phyloP scores from a whole-genome alignment of 2,113 vertebrate genomes.

The Felis chaus region DNA sequence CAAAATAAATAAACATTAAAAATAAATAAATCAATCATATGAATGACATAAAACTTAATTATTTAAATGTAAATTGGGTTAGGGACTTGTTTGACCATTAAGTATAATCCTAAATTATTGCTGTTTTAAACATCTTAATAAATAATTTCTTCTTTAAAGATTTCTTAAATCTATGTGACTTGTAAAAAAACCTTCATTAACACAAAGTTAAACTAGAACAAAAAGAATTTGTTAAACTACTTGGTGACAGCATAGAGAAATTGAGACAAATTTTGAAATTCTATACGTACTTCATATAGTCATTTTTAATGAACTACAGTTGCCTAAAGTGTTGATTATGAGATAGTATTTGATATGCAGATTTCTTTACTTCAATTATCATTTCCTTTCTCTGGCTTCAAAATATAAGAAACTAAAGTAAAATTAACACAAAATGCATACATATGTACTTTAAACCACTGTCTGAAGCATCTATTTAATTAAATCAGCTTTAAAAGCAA shows the following conservation, averaged over 20 bases:
- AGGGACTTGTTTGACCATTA: not conserved
- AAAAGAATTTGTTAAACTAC: not conserved
- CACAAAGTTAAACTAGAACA: not conserved
- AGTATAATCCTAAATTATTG: not conserved
- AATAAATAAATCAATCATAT: not conserved
- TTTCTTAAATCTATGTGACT: not conserved
- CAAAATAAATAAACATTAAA: too few species aligned
- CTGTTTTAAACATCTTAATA: not conserved
- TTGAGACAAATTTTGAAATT: not conserved
- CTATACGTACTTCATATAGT: not conserved
- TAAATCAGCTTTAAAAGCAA: conserved; percentile 48
- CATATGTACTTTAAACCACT: not conserved
- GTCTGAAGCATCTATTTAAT: not conserved
- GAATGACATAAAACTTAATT: not conserved
- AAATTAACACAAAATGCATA: not conserved
- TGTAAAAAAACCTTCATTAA: not conserved
- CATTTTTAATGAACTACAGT: conserved; percentile 27
- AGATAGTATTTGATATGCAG: not conserved
- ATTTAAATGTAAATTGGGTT: not conserved
- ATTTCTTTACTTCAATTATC: not conserved
- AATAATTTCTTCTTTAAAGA: not conserved
- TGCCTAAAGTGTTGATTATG: not conserved
- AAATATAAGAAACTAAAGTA: not conserved
- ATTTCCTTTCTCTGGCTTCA: not conserved
- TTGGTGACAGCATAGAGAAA: not conserved